Conservation (phyloP, 1,140 invertebrate genomes). For the Eubasilissa regina region DNA sequence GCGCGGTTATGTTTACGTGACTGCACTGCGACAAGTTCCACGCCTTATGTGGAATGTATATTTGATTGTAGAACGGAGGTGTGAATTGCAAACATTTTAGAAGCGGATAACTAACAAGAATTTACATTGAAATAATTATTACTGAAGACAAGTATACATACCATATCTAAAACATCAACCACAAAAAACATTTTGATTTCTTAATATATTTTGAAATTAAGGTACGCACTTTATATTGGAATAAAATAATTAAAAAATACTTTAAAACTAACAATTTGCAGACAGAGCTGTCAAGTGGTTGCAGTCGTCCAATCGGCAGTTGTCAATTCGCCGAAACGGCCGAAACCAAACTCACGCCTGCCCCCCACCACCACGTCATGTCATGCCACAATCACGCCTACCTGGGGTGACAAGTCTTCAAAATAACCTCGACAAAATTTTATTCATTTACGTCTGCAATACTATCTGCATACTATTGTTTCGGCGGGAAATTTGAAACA, state of each 20-base stretch:
- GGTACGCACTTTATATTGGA: neutral
- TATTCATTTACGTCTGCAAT: no score
- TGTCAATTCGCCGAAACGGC: neutral
- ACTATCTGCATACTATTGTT: no score
- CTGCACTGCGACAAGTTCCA: no score
- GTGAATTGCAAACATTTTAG: no score
- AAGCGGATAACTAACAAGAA: neutral
- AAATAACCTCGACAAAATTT: no score
- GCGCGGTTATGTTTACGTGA: no score
- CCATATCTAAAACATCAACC: conserved; percentile 25
- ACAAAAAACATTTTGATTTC: conserved; percentile 15
- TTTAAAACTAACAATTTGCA: neutral
- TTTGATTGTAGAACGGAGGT: no score
- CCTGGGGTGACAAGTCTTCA: neutral
- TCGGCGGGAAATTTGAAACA: no score
- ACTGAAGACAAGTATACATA: conserved; percentile 8
- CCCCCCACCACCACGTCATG: neutral
- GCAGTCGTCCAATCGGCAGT: neutral
- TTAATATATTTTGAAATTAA: neutral
- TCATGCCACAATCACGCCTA: neutral
- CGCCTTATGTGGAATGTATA: no score
- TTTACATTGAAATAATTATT: conserved; percentile 1
- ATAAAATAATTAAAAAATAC: neutral
- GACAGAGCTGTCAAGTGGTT: neutral
- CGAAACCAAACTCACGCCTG: neutral